These are phyloP conservation scores for Apantesis nais DNA, from an alignment of 2,888 invertebrate species.

Conservation along the genomic window DNA sequence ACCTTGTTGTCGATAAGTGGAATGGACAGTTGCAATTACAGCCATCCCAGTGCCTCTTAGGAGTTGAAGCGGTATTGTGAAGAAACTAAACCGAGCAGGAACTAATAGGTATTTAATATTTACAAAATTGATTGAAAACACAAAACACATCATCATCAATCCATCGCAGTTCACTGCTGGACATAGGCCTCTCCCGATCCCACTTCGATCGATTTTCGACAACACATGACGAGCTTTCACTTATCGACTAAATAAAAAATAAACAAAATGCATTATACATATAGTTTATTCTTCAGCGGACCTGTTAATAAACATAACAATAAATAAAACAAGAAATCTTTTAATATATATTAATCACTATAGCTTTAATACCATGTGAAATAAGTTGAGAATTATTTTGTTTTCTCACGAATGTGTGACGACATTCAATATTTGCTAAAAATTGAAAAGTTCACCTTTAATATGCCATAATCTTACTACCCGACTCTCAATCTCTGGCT, in stretches of 20 bases:
- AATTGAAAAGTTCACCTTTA: background rate
- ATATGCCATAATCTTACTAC: background rate
- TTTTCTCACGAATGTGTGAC: background rate
- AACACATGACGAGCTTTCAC: too few species aligned
- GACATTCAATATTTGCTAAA: background rate
- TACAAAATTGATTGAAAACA: background rate
- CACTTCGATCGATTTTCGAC: too few species aligned
- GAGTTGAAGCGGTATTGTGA: conserved; percentile 2
- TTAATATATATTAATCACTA: too few species aligned
- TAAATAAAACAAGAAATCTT: too few species aligned
- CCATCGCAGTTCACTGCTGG: too few species aligned
- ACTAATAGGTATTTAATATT: background rate
- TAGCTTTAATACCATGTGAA: background rate
- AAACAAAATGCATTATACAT: too few species aligned
- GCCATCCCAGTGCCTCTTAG: conserved; percentile 27
- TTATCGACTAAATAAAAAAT: too few species aligned
- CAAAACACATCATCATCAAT: too few species aligned
- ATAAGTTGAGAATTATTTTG: background rate
- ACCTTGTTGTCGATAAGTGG: conserved; percentile 30
- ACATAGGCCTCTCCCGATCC: too few species aligned
- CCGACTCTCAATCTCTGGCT: conserved; percentile 25
- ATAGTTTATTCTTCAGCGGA: too few species aligned
- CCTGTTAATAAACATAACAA: too few species aligned
- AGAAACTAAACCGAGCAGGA: background rate
- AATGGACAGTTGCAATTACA: conserved; percentile 37